phyloP scores from a whole-genome alignment of 2,888 invertebrate species.

The Lymantria monacha region DNA sequence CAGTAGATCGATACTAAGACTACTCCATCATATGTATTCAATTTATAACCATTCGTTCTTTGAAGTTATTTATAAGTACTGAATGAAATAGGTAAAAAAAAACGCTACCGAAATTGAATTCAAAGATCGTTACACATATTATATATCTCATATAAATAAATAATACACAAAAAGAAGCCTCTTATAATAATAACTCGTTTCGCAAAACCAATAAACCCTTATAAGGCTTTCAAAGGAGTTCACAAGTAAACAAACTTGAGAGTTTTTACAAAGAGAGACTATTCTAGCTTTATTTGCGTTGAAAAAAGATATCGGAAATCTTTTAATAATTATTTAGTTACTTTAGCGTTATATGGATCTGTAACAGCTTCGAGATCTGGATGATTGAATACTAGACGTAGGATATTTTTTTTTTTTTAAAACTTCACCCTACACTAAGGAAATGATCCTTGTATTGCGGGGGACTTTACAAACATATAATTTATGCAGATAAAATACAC shows the following conservation, averaged over 20 bases:
- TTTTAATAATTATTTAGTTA: background rate
- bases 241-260: background rate
- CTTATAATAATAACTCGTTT: background rate
- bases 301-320: background rate
- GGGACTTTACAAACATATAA: too few species aligned
- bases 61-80: too few species aligned
- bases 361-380: too few species aligned
- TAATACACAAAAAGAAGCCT: background rate
- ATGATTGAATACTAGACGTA: too few species aligned
- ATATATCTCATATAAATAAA: background rate
- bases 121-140: background rate
- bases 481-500: too few species aligned
- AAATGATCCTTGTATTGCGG: too few species aligned
- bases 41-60: too few species aligned
- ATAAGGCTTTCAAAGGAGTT: constrained; percentile 1
- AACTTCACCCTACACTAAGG: too few species aligned
- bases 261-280: background rate
- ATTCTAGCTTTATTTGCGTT: background rate
- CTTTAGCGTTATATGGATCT: background rate
- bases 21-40: too few species aligned
- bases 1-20: too few species aligned
- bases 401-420: too few species aligned
- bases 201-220: background rate
- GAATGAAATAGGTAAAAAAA: background rate
- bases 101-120: background rate